Conservation (phyloP, 64 coral and sea anemone species). For the Stichodactyla helianthus region DNA sequence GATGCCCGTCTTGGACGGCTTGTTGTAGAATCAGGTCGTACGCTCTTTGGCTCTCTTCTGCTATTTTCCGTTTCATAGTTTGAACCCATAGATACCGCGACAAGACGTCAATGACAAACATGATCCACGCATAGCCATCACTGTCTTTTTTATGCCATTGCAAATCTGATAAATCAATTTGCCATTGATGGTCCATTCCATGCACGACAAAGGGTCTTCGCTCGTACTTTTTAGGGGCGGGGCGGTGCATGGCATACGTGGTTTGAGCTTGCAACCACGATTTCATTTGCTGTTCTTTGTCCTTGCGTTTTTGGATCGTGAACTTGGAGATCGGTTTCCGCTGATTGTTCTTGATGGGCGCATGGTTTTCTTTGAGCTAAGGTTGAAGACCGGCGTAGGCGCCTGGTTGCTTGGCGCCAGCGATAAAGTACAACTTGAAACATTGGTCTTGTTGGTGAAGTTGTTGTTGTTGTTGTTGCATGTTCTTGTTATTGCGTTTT, state of each 20-base stretch:
- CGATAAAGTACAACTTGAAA: not conserved
- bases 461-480: not conserved
- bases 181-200: slow-evolving; percentile 23
- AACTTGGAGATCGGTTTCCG: not conserved
- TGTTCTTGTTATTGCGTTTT: not conserved
- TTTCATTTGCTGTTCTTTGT: not conserved
- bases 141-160: slow-evolving; percentile 3
- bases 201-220: not conserved
- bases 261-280: not conserved
- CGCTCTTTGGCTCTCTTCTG: not conserved
- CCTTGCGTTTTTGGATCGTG: not conserved
- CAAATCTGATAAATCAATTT: slow-evolving; percentile 21
- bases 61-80: not conserved
- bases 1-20: not conserved
- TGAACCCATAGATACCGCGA: not conserved
- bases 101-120: slow-evolving; percentile 13
- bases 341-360: not conserved
- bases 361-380: not conserved
- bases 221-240: not conserved
- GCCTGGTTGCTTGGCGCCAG: not conserved
- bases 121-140: not conserved
- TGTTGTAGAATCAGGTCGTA: not conserved
- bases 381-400: slow-evolving; percentile 2
- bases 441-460: not conserved
- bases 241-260: slow-evolving; percentile 4